Base-by-base conservation (phyloP, 1,140 invertebrate genomes). In the Ruditapes philippinarum region DNA sequence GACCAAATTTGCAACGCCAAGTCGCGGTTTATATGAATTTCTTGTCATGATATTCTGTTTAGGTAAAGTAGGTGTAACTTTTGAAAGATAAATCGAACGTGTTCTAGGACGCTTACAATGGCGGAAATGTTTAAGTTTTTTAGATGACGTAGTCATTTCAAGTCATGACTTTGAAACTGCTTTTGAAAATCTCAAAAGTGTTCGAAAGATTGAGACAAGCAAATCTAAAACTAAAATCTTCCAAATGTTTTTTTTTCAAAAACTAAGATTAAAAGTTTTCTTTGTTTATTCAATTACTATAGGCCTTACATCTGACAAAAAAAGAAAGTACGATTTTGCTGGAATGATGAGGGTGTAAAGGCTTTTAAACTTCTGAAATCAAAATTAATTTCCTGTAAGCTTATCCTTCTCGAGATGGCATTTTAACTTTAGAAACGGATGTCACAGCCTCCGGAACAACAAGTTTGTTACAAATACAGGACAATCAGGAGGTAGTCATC, bases 351-450 rank as follows among this genome's bases (percentile, higher is more conserved):
- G 11, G 65, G 57, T 68, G 60, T 68, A 68, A 31, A 40, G 33
- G 0, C 57, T 38, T 83, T 83, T 83, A 60, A 83, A 12, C 40
- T 42, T 9, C 28, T 82, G 40, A 68, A 82, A 65, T 9, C 7
- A 38, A 25, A 25, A 25, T 42, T 82, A 31, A 19, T n/a, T 22
- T 38, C 54, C 1, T 65, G 17, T 25, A 40, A 9, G 80, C 28
- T 82, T 82, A 40, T 49, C 54, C 80, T 2, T n/a, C n/a, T 1
- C n/a, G 45, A 33, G 49, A 54, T 1, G 74, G 38, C 31, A 31
- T n/a, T n/a, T n/a, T n/a, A 65, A 51, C 82, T 65, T 57, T 88
- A 28, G 12, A 81, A 38, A 84, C 68, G 17, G 80, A 89, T 73
- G 88, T 65, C 1, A 57, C n/a, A n/a, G 25, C 22, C 4, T 17